A percentile compares a stretch with the other conserved stretches of the same genome.
These are phyloP conservation scores for Batillaria attramentaria DNA, from an alignment of 1,140 invertebrate species.

Conservation along the genomic window DNA sequence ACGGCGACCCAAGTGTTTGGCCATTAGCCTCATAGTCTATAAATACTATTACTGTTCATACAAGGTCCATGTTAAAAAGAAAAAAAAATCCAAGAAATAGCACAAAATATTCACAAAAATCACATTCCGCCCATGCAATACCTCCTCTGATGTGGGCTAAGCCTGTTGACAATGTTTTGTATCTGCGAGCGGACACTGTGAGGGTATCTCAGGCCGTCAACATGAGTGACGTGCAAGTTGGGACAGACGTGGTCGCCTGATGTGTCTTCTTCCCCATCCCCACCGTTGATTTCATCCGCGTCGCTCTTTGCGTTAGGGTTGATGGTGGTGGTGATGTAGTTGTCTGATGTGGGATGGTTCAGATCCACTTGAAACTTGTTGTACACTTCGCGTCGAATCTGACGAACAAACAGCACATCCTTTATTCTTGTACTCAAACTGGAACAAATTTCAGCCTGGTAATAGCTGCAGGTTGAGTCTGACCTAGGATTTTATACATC, in stretches of 20 bases:
- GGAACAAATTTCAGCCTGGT: too few relatives aligned
- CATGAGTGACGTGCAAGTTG: conserved; percentile 86
- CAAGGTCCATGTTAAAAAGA: background rate
- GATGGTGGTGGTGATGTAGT: background rate
- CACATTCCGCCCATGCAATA: background rate
- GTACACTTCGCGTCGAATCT: conserved; percentile 54
- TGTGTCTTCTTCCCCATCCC: conserved; percentile 16
- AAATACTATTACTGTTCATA: too few relatives aligned
- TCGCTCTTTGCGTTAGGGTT: background rate
- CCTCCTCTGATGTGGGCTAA: conserved; percentile 34
- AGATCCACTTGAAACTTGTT: conserved; percentile 40
- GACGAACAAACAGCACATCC: conserved; percentile 1
- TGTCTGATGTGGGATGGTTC: conserved; percentile 17
- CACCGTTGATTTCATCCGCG: background rate
- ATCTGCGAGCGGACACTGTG: conserved; percentile 72
- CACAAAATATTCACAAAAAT: background rate
- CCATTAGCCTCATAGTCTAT: too few relatives aligned
- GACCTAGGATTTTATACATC: too few relatives aligned
- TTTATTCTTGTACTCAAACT: too few relatives aligned
- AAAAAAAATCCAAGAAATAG: background rate
- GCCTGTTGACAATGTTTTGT: conserved; percentile 85
- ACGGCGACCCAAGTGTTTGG: too few relatives aligned
- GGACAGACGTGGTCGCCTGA: conserved; percentile 78
- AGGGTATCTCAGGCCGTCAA: conserved; percentile 77
- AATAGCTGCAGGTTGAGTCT: too few relatives aligned